phyloP scores from a whole-genome alignment of 2,113 vertebrate species.

The Calyptommatus sinebrachiatus region DNA sequence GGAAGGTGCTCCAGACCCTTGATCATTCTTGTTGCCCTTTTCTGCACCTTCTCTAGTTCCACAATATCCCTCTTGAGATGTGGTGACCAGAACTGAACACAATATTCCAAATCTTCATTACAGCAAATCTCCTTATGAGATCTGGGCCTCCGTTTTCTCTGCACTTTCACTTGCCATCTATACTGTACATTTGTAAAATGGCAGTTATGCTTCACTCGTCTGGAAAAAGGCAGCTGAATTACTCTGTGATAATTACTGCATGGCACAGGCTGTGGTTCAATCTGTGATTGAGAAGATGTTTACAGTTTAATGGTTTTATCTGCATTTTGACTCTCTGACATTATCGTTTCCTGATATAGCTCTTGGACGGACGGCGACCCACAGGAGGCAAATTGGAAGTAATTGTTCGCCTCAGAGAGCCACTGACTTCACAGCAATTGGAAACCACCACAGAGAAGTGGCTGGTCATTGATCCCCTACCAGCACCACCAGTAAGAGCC shows the following conservation, averaged over 20 bases:
- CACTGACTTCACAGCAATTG: conserved; percentile 79
- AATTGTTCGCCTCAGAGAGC: conserved; percentile 83
- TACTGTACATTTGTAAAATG: background rate
- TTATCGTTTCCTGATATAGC: conserved; percentile 15
- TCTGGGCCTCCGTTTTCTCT: background rate
- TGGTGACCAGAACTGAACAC: too few species aligned
- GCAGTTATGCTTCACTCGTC: background rate
- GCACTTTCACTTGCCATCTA: background rate
- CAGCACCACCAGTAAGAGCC: conserved; percentile 48
- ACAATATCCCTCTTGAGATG: too few species aligned
- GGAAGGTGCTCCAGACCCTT: too few species aligned
- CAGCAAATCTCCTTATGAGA: background rate
- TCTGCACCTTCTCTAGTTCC: too few species aligned
- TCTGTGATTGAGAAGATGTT: background rate
- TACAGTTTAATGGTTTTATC: background rate
- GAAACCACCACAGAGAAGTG: conserved; percentile 84
- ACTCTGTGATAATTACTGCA: background rate
- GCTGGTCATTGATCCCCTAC: conserved; percentile 79
- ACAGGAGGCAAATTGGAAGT: conserved; percentile 87
- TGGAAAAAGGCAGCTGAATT: background rate
- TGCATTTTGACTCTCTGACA: background rate
- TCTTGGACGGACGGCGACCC: conserved; percentile 84
- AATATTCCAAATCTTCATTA: too few species aligned
- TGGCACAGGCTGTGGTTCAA: background rate
- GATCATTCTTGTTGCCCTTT: too few species aligned